A percentile compares a stretch with the other conserved stretches of the same genome.
phyloP scores from a whole-genome alignment of 2,888 invertebrate species.

The Hypsopygia costalis region DNA sequence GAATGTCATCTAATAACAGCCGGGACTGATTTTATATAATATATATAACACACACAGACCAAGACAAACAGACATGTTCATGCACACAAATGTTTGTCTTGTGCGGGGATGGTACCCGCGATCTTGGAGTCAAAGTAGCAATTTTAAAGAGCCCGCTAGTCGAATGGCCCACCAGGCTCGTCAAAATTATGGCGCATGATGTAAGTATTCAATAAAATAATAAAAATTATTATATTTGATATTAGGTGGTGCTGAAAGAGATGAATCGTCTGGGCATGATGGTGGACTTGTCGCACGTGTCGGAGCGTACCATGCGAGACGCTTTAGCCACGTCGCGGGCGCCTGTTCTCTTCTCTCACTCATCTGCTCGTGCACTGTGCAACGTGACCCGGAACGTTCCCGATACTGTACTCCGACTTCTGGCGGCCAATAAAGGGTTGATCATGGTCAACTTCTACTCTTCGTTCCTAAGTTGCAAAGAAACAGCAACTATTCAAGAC shows the following conservation, averaged over 20 bases:
- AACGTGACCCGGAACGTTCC: conserved; percentile 91
- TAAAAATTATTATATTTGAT: conserved; percentile 12
- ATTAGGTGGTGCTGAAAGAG: conserved; percentile 89
- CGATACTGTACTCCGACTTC: conserved; percentile 85
- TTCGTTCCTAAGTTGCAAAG: conserved; percentile 87
- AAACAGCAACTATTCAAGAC: conserved; percentile 87
- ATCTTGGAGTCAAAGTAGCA: too few relatives aligned
- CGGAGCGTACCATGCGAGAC: conserved; percentile 89
- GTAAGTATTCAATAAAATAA: too few relatives aligned
- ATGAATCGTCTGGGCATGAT: conserved; percentile 95
- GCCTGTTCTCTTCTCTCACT: conserved; percentile 93
- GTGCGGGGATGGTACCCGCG: too few relatives aligned
- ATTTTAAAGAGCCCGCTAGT: too few relatives aligned
- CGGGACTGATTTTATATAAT: too few relatives aligned
- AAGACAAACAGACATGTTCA: too few relatives aligned
- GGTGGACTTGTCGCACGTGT: conserved; percentile 91
- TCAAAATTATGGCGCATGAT: too few relatives aligned
- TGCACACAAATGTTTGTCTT: too few relatives aligned
- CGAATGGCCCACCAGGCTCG: too few relatives aligned
- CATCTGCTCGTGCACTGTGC: conserved; percentile 89
- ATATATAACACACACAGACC: too few relatives aligned
- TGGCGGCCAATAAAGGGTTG: conserved; percentile 89
- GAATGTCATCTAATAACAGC: too few relatives aligned
- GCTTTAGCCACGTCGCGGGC: conserved; percentile 88
- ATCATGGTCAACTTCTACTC: conserved; percentile 94